A percentile compares a stretch with the other conserved stretches of the same genome.
These are phyloP conservation scores for Sardinella longiceps DNA, from an alignment of 2,797 vertebrate species.

Conservation along the genomic window DNA sequence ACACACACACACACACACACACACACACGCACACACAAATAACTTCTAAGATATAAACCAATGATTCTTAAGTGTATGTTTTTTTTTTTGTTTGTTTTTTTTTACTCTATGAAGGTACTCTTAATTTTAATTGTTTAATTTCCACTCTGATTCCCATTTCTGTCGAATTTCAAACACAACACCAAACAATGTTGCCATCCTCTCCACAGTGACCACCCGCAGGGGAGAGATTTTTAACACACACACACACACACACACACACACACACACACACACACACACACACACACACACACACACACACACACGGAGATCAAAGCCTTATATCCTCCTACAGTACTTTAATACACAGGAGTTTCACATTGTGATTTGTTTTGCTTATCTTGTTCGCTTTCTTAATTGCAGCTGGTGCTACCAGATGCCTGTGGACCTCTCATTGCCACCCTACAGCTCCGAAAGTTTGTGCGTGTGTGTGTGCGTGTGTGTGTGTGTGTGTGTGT, in stretches of 20 bases:
- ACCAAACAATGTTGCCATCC: neutral
- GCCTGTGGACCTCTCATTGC: neutral
- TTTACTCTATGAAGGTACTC: neutral
- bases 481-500: too few species aligned
- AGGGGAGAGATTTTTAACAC: neutral
- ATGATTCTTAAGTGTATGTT: neutral
- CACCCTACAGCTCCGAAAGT: neutral
- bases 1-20: neutral
- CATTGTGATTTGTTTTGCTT: slow-evolving; percentile 12
- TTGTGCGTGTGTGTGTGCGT: too few species aligned
- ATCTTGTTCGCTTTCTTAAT: slow-evolving; percentile 11
- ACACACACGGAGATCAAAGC: neutral
- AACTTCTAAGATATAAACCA: neutral
- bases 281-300: too few species aligned
- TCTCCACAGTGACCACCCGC: neutral
- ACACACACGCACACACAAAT: neutral
- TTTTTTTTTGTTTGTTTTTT: neutral
- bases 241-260: too few species aligned
- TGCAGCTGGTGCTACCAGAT: neutral
- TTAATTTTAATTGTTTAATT: neutral
- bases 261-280: too few species aligned
- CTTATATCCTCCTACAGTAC: neutral
- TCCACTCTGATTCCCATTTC: neutral
- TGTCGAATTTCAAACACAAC: neutral
- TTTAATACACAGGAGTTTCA: neutral